These are phyloP conservation scores for Liasis olivaceus DNA, from an alignment of 2,797 vertebrate genomes.

Conservation along the genomic window DNA sequence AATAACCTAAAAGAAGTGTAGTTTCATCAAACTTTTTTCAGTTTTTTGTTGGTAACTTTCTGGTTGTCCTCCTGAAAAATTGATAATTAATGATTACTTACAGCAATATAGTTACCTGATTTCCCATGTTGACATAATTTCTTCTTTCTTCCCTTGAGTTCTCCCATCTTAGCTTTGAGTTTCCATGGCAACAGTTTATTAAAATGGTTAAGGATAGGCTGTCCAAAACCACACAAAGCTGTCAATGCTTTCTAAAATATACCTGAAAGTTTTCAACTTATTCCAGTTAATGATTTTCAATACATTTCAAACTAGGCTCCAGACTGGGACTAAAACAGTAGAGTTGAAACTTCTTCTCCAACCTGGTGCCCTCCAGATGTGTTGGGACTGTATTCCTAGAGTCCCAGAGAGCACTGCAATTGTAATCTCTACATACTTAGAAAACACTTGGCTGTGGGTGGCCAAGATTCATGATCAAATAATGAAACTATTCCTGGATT, in stretches of 20 bases:
- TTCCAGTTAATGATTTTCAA: conserved; percentile 21
- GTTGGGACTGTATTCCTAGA: not conserved
- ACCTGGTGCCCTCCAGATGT: not conserved
- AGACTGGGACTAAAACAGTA: not conserved
- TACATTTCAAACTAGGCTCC: not conserved
- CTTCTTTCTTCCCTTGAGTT: conserved; percentile 9
- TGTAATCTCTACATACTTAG: not conserved
- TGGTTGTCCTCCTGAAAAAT: conserved; percentile 2
- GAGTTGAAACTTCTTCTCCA: not conserved
- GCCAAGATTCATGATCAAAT: not conserved
- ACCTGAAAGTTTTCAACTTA: conserved; percentile 35
- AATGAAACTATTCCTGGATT: no score
- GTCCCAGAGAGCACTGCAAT: not conserved
- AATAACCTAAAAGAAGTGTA: not conserved
- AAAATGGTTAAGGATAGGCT: conserved; percentile 54
- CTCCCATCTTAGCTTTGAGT: conserved; percentile 26
- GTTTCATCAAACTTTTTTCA: not conserved
- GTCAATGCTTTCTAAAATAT: conserved; percentile 57
- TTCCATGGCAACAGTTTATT: conserved; percentile 72
- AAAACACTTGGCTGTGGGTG: no score
- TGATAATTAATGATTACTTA: conserved; percentile 47
- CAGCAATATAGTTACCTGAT: conserved; percentile 18
- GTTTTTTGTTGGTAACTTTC: not conserved
- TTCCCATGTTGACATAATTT: conserved; percentile 40
- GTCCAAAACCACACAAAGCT: conserved; percentile 33